Conservation (phyloP, 2,113 vertebrate genomes). For the Triplophysa rosa region DNA sequence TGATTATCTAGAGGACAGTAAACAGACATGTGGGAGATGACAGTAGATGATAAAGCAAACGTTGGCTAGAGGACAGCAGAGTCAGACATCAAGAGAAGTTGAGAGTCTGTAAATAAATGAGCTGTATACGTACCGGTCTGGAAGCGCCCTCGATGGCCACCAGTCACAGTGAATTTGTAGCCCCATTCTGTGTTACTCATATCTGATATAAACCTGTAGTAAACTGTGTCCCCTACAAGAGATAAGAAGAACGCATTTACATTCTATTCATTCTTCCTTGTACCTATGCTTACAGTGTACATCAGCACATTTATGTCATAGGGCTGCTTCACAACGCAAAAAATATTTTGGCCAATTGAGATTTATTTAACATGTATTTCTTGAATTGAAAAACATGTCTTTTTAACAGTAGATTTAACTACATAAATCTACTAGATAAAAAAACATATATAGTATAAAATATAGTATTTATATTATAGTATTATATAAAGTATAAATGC, state of each 20-base stretch:
- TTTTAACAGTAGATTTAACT: no score
- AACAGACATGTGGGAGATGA: background rate
- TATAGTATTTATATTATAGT: no score
- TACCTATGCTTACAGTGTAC: no score
- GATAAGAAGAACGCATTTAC: background rate
- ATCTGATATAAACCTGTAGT: conserved; percentile 93
- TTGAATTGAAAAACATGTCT: no score
- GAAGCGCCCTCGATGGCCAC: conserved; percentile 93
- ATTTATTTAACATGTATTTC: no score
- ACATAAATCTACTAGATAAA: no score
- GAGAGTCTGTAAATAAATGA: background rate
- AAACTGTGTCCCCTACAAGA: conserved; percentile 85
- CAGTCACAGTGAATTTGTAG: conserved; percentile 93
- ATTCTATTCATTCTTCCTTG: background rate
- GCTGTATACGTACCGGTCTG: conserved; percentile 83
- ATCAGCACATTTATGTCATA: no score
- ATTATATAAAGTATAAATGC: no score
- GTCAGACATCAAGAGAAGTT: background rate
- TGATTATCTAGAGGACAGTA: background rate
- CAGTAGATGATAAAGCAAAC: background rate
- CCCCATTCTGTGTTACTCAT: conserved; percentile 99
- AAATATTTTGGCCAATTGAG: no score
- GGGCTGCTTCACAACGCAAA: no score
- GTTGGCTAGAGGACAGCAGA: background rate
- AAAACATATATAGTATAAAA: no score